These are phyloP conservation scores for Ophion ventricosus DNA, from an alignment of 2,888 invertebrate species.

Conservation along the genomic window DNA sequence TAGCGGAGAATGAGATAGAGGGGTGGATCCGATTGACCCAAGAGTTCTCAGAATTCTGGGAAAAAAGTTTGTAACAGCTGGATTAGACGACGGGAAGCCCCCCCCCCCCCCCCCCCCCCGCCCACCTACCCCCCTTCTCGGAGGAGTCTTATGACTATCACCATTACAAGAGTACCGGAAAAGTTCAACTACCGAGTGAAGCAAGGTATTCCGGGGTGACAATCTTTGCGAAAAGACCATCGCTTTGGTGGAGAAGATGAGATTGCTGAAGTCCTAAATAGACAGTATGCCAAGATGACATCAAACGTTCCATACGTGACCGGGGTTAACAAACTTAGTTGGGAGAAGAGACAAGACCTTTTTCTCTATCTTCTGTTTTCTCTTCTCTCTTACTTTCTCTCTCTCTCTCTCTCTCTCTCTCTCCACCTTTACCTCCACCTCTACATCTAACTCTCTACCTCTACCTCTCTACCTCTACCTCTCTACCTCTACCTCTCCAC, in stretches of 20 bases:
- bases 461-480: no score
- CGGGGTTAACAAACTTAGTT: slow-evolving; percentile 36
- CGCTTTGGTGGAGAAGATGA: slow-evolving; percentile 48
- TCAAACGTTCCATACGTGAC: slow-evolving; percentile 57
- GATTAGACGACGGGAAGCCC: background rate
- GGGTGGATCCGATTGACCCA: slow-evolving; percentile 43
- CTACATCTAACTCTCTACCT: no score
- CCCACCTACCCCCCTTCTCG: no score
- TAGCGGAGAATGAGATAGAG: slow-evolving; percentile 12
- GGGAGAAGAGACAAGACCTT: slow-evolving; percentile 27
- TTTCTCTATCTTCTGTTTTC: slow-evolving; percentile 23
- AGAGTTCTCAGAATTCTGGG: slow-evolving; percentile 27
- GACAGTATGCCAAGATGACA: slow-evolving; percentile 41
- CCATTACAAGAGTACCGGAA: slow-evolving; percentile 34
- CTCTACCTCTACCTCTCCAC: no score
- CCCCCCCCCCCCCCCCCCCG: no score
- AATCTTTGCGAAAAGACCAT: slow-evolving; percentile 67
- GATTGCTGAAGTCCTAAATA: slow-evolving; percentile 51
- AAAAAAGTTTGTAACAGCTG: slow-evolving; percentile 42
- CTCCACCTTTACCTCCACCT: no score
- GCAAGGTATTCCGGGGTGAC: slow-evolving; percentile 63
- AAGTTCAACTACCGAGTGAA: slow-evolving; percentile 37
- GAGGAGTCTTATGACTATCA: slow-evolving; percentile 22
- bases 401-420: background rate
- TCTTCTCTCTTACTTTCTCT: slow-evolving; percentile 14